Base-by-base conservation (phyloP, 2,888 invertebrate species). In the Cremastobaeus sp. region DNA sequence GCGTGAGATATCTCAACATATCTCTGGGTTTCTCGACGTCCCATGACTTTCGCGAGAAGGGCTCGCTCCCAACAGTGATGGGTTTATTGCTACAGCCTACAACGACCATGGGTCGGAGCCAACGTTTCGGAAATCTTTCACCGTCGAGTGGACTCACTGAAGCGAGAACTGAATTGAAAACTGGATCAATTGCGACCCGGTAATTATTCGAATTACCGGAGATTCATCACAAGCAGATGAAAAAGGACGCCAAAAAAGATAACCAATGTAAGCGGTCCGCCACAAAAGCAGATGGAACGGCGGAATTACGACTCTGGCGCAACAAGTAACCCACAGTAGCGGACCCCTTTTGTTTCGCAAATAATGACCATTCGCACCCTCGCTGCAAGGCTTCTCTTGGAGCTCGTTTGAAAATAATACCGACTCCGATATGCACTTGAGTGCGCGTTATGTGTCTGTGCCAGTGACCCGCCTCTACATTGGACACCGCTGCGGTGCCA, bases 331-430 rank as follows among this genome's bases (percentile, higher is more conserved):
- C 64, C 55, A 39, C 34, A 47, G 25, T 37, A 48, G 50, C 21
- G 55, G 32, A 34, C 57, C 35, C 47, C 71, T 57, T 72, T 76
- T 65, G 64, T 72, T 72, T 45, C 39, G 48, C 57, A 72, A 71
- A 45, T 72, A 80, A 80, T 76, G 76, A 76, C 66, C 72, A 25
- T 41, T 62, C 66, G 35, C 62, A 32, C 65, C 57, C 60, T 71
- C 74, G 59, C 74, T 35, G 41, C 18, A 14, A 50, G 30, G 62
- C 72, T 45, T 64, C 65, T 54, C 68, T 59, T 66, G 25, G n/a
- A 5, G 60, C 69, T 45, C 70, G 71, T 70, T 74, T 70, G 74
- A 73, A 50, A 77, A 79, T 71, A 64, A 76, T 76, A 47, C 18
- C 25, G 9, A 37, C 30, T 4, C 18, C 30, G 37, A 37, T 48